Base-by-base conservation (phyloP, 2,888 invertebrate genomes). In the Hyles lineata region DNA sequence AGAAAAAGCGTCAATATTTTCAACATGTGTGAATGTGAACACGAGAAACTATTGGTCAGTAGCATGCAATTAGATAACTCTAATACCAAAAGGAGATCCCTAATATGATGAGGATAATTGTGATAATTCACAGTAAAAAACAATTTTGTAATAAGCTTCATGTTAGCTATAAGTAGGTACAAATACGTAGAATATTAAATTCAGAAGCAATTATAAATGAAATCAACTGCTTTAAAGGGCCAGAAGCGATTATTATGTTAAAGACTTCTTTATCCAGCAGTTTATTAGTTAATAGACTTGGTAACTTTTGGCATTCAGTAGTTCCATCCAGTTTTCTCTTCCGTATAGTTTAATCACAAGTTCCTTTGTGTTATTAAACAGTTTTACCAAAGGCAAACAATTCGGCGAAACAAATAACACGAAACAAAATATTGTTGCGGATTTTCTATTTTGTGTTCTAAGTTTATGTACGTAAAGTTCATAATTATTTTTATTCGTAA, bases 351-450 rank as follows among this genome's bases (percentile, higher is more conserved):
- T 67, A 67, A 67, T 50, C 67, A 43, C 23, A 21, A 67, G 67
- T 67, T 67, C 67, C 67, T 50, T 67, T 67, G 63, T 67, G 25
- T 67, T 50, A 67, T 67, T 67, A 67, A 67, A 67, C 67, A 67
- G 67, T 50, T 67, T 21, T 50, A 67, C 23, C 50, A 15, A 17
- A 50, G 67, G 50, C 50, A 50, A 67, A 50, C 23, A 50, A 50
- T 50, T 67, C 50, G 23, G 23, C 25, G 67, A 23, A 67, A 67
- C 43, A 60, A 35, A 43, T 59, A 32, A 43, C 35, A 32, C 35
- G n/a, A 29, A 58, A 43, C 67, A 67, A 23, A 25, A 67, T 67
- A 63, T 50, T 23, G 43, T 23, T 23, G 67, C 35, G 17, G 43
- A 23, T 1, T 23, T 67, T 23, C 4, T 15, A 67, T 15, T 67